Evolutionary conservation across 2,888 invertebrate species (phyloP).

Genomic region (Panorpa germanica): DNA sequence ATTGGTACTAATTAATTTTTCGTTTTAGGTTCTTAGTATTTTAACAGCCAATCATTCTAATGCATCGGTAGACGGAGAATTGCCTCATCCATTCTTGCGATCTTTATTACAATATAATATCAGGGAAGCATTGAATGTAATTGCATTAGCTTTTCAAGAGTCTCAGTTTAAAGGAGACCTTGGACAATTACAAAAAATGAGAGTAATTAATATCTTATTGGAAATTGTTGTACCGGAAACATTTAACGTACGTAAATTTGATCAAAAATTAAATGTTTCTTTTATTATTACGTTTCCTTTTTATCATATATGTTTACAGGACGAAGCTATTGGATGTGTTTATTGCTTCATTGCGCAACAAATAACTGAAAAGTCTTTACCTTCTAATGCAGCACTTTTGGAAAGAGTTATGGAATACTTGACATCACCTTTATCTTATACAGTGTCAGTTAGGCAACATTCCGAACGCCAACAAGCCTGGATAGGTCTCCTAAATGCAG

Average conservation of each 20-base stretch:
- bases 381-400: constrained; percentile 29
- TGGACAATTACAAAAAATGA: constrained; percentile 48
- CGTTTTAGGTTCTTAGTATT: constrained; percentile 33
- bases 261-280: background rate
- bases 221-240: constrained; percentile 50
- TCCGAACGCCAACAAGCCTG: constrained; percentile 56
- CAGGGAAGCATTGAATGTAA: constrained; percentile 67
- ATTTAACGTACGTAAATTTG: constrained; percentile 40
- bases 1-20: background rate
- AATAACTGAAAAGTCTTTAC: constrained; percentile 28
- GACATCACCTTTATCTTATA: constrained; percentile 14
- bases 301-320: constrained; percentile 17
- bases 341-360: constrained; percentile 46
- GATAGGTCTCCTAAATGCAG: constrained; percentile 43
- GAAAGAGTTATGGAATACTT: constrained; percentile 40
- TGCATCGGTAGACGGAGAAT: constrained; percentile 36
- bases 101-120: constrained; percentile 65
- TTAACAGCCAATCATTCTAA: constrained; percentile 48
- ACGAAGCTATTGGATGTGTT: constrained; percentile 31
- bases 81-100: constrained; percentile 50
- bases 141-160: constrained; percentile 70
- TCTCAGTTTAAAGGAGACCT: constrained; percentile 55
- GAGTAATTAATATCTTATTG: constrained; percentile 59
- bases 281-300: background rate
- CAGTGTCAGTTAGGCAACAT: constrained; percentile 29